Evolutionary conservation across 1,140 invertebrate species (phyloP).

Genomic region (Drosophila grimshawi): DNA sequence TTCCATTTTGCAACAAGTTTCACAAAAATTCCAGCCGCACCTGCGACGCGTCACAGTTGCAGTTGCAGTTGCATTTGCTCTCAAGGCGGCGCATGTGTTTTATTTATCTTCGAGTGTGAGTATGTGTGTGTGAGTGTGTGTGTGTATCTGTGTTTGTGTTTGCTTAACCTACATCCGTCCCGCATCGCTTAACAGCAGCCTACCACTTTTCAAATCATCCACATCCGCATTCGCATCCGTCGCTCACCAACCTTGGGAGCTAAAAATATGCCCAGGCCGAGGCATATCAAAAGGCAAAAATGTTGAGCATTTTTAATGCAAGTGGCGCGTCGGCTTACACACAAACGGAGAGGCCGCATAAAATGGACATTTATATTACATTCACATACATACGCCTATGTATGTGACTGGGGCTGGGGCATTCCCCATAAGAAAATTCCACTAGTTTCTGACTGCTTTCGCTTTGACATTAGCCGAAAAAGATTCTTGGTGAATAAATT

Average conservation of each 20-base stretch:
- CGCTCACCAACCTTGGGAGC: constrained; percentile 63
- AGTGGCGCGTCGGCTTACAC: constrained; percentile 35
- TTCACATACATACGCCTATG: background rate
- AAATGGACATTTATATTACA: constrained; percentile 46
- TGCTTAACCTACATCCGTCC: constrained; percentile 29
- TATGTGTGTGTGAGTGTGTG: constrained; percentile 35
- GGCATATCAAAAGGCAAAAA: constrained; percentile 70
- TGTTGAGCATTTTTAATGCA: constrained; percentile 61
- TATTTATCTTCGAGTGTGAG: no score
- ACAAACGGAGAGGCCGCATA: constrained; percentile 31
- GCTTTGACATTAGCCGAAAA: background rate
- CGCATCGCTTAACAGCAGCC: constrained; percentile 62
- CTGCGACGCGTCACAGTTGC: constrained; percentile 36
- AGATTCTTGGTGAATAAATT: background rate
- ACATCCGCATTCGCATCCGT: constrained; percentile 77
- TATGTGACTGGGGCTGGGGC: background rate
- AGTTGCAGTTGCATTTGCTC: constrained; percentile 62
- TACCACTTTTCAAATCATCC: constrained; percentile 78
- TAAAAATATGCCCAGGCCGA: constrained; percentile 70
- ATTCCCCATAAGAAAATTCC: background rate
- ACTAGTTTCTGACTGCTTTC: background rate
- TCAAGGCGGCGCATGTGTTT: constrained; percentile 55
- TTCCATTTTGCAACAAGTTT: constrained; percentile 73
- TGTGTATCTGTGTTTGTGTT: constrained; percentile 40
- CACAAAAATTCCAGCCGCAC: constrained; percentile 32